These are phyloP conservation scores for Lycophotia porphyrea DNA, from an alignment of 2,888 invertebrate species.

Conservation along the genomic window DNA sequence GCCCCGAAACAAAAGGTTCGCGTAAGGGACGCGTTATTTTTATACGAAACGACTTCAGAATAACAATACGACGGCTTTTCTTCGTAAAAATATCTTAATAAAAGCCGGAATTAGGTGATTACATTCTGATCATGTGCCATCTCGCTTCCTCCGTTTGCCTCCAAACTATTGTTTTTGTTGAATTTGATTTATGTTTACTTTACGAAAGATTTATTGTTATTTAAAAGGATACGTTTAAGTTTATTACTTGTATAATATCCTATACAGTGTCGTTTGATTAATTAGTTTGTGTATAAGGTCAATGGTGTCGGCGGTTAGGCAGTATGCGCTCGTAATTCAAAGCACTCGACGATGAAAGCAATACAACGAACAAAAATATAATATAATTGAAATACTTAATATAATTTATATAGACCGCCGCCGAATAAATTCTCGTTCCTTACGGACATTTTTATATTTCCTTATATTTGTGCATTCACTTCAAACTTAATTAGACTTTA, in stretches of 20 bases:
- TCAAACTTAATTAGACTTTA: slow-evolving; percentile 90
- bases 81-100: slow-evolving; percentile 88
- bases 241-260: slow-evolving; percentile 67
- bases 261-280: slow-evolving; percentile 57
- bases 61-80: slow-evolving; percentile 84
- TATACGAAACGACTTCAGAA: slow-evolving; percentile 86
- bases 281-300: slow-evolving; percentile 57
- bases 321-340: slow-evolving; percentile 50
- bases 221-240: slow-evolving; percentile 80
- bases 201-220: slow-evolving; percentile 80
- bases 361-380: slow-evolving; percentile 48
- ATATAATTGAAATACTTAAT: slow-evolving; percentile 52
- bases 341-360: slow-evolving; percentile 41
- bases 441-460: slow-evolving; percentile 85
- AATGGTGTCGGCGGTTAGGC: slow-evolving; percentile 23
- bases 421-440: slow-evolving; percentile 80
- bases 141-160: slow-evolving; percentile 83
- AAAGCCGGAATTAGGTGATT: slow-evolving; percentile 84
- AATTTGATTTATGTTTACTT: slow-evolving; percentile 82
- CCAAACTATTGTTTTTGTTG: slow-evolving; percentile 79
- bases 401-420: slow-evolving; percentile 61
- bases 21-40: slow-evolving; percentile 88
- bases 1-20: slow-evolving; percentile 86
- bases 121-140: slow-evolving; percentile 87
- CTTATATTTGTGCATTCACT: slow-evolving; percentile 88